Percentiles rank a stretch among this genome's conserved stretches.
Evolutionary conservation across 2,797 vertebrate species (phyloP).

Genomic region (Cirrhinus mrigala): DNA sequence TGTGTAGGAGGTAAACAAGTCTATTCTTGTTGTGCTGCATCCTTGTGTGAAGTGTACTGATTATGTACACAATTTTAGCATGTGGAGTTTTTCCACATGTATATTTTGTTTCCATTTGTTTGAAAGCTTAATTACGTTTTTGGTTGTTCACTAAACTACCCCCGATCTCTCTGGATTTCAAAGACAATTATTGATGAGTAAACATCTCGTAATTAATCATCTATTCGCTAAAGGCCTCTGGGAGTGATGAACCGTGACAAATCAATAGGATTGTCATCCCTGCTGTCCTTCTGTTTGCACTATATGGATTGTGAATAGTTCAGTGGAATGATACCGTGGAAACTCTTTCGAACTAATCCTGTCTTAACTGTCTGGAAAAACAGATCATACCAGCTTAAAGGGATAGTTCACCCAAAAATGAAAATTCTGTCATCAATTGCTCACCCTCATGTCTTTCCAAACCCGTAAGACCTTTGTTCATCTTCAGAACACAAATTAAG

Average conservation of each 20-base stretch:
- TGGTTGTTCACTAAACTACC: constrained; percentile 18
- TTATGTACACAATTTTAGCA: not conserved
- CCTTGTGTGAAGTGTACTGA: not conserved
- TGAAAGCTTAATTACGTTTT: not conserved
- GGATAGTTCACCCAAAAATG: no score
- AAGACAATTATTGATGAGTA: constrained; percentile 47
- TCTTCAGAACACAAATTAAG: no score
- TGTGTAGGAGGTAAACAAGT: constrained; percentile 48
- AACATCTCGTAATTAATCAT: constrained; percentile 52
- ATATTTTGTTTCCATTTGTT: not conserved
- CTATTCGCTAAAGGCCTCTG: constrained; percentile 50
- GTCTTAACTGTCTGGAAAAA: not conserved
- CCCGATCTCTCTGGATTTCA: constrained; percentile 9
- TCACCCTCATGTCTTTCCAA: no score
- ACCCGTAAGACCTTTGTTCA: no score
- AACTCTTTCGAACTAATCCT: not conserved
- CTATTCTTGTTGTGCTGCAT: not conserved
- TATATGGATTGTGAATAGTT: constrained; percentile 39
- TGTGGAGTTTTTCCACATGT: not conserved
- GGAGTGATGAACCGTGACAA: constrained; percentile 38
- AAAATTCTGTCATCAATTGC: no score
- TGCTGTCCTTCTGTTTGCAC: constrained; percentile 9
- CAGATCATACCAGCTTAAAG: not conserved
- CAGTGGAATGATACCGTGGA: not conserved
- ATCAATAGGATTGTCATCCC: constrained; percentile 51